phyloP scores from a whole-genome alignment of 2,797 vertebrate species.

The Brotula barbata region DNA sequence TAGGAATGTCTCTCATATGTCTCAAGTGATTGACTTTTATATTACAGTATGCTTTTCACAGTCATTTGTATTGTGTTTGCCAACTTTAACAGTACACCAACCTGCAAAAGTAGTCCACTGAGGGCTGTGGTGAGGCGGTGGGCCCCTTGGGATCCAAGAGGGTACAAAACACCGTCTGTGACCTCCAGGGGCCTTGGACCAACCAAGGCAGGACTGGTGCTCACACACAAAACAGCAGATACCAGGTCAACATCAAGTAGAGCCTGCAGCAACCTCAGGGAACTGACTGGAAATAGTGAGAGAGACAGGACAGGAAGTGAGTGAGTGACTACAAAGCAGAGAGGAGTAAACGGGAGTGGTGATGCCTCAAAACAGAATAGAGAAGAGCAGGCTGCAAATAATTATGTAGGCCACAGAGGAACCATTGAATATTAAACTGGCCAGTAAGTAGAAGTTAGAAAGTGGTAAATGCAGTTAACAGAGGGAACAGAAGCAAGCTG shows the following conservation, averaged over 20 bases:
- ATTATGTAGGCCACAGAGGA: conserved; percentile 1
- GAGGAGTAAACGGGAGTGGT: neutral
- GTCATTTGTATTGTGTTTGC: neutral
- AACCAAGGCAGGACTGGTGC: conserved; percentile 44
- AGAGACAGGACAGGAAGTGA: neutral
- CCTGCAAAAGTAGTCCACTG: conserved; percentile 86
- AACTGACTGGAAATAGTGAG: conserved; percentile 78
- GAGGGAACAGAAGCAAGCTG: conserved; percentile 23
- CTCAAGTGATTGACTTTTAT: conserved; percentile 6
- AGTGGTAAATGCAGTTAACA: conserved; percentile 23
- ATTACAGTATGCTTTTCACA: neutral
- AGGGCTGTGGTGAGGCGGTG: conserved; percentile 79
- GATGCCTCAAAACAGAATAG: conserved; percentile 1
- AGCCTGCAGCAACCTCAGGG: conserved; percentile 84
- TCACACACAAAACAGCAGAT: conserved; percentile 80
- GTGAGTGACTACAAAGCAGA: no score
- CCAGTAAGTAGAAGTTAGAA: conserved; percentile 16
- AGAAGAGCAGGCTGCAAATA: conserved; percentile 16
- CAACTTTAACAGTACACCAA: conserved; percentile 39
- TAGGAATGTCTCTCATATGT: neutral
- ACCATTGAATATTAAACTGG: neutral
- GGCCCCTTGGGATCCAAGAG: conserved; percentile 78
- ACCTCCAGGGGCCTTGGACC: conserved; percentile 58
- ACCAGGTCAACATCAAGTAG: conserved; percentile 82
- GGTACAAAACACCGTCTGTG: conserved; percentile 80